phyloP scores from a whole-genome alignment of 2,113 vertebrate species.

The Abramis brama region DNA sequence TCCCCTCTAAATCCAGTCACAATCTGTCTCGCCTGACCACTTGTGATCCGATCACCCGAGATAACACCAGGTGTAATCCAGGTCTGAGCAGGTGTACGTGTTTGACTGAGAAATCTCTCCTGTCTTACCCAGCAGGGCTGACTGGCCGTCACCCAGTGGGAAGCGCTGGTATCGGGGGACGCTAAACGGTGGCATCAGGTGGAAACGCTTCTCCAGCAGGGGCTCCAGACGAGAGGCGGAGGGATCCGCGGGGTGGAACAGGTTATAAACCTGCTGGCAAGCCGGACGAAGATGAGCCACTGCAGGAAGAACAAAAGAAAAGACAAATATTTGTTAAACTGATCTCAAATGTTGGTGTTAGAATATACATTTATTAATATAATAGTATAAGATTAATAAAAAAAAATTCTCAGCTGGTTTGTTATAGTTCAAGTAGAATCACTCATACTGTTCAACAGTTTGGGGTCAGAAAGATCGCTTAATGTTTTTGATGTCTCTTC shows the following conservation, averaged over 20 bases:
- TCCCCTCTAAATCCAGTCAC: background rate
- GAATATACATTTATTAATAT: background rate
- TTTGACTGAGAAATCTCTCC: conserved; percentile 25
- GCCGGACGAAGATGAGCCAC: conserved; percentile 87
- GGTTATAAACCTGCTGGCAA: conserved; percentile 97
- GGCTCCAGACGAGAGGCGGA: conserved; percentile 96
- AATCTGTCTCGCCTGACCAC: background rate
- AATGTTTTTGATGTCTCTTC: background rate
- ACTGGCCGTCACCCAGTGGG: conserved; percentile 92
- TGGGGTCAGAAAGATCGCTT: background rate
- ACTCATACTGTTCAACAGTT: background rate
- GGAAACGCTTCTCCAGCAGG: conserved; percentile 91
- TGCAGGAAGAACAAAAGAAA: conserved; percentile 51
- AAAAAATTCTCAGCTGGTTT: background rate
- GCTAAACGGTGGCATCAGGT: conserved; percentile 88
- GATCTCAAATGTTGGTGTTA: background rate
- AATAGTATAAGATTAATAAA: background rate
- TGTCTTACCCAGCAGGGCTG: conserved; percentile 81
- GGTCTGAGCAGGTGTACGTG: background rate
- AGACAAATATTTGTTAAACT: background rate
- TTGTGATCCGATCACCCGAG: background rate
- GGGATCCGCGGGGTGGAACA: conserved; percentile 96
- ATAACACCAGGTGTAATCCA: background rate
- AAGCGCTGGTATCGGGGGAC: conserved; percentile 96
- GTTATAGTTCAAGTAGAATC: background rate